A percentile compares a stretch with the other conserved stretches of the same genome.
These are phyloP conservation scores for Nothobranchius kuhntae DNA, from an alignment of 2,113 vertebrate genomes.

Conservation along the genomic window DNA sequence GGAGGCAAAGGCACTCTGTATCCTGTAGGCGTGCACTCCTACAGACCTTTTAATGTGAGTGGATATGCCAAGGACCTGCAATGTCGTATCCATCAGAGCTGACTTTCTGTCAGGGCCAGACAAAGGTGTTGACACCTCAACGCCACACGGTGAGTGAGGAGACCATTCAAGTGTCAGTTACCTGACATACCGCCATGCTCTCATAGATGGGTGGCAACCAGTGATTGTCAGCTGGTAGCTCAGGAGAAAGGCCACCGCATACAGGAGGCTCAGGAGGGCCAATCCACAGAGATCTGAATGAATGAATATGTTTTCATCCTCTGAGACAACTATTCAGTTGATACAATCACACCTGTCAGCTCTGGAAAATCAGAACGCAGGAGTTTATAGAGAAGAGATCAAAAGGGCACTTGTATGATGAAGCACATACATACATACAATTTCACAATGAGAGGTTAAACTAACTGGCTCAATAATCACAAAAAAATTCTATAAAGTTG, in stretches of 20 bases:
- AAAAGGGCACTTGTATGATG: not conserved
- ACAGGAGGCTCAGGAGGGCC: constrained; percentile 55
- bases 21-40: constrained; percentile 49
- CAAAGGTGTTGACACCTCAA: constrained; percentile 79
- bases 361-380: constrained; percentile 49
- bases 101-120: constrained; percentile 77
- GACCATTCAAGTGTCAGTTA: constrained; percentile 73
- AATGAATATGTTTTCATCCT: constrained; percentile 59
- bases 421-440: not conserved
- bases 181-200: constrained; percentile 67
- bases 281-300: constrained; percentile 55
- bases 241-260: constrained; percentile 74
- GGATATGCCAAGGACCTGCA: constrained; percentile 74
- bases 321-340: constrained; percentile 45
- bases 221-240: constrained; percentile 70
- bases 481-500: not conserved
- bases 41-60: constrained; percentile 53
- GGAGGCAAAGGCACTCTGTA: constrained; percentile 32
- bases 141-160: constrained; percentile 66
- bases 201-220: constrained; percentile 59
- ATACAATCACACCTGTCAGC: constrained; percentile 68
- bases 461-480: no score
- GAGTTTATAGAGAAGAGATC: constrained; percentile 4
- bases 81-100: constrained; percentile 80
- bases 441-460: not conserved